Evolutionary conservation across 2,113 vertebrate genomes (phyloP).

Genomic region (cat (Felis catus)): F.catus_Fca126_mat1.0 CM031419.1:98759001-98759500

Average conservation of each 20-base stretch:
- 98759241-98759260: not conserved
- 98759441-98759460: not conserved
- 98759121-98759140: not conserved
- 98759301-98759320: accelerated
- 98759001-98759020: slow-evolving; percentile 11
- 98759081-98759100: not conserved
- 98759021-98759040: not conserved
- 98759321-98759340: slow-evolving; percentile 42
- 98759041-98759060: not conserved
- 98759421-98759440: slow-evolving; percentile 61
- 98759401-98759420: slow-evolving; percentile 35
- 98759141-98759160: not conserved
- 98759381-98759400: slow-evolving; percentile 71
- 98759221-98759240: not conserved
- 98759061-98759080: not conserved
- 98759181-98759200: not conserved
- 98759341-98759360: slow-evolving; percentile 68
- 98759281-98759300: not conserved
- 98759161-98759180: not conserved
- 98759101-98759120: accelerated
- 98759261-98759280: not conserved
- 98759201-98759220: not conserved
- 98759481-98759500: not conserved
- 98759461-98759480: not conserved
- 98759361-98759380: slow-evolving; percentile 51